phyloP scores from a whole-genome alignment of 2,888 invertebrate species.

The Drepanosiphum platanoidis region DNA sequence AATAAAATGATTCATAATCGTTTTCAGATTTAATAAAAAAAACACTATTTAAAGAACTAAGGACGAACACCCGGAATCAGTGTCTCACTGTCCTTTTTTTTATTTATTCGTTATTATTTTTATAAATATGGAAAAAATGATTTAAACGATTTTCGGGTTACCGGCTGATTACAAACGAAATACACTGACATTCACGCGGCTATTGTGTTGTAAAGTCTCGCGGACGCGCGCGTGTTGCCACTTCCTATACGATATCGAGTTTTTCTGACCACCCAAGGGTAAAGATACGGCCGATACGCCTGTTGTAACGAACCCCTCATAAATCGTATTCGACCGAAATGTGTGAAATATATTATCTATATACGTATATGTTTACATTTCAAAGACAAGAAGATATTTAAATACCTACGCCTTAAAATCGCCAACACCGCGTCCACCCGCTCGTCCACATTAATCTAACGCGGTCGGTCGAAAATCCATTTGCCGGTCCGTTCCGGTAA shows the following conservation, averaged over 20 bases:
- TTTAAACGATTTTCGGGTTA: not conserved
- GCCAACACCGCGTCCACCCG: not conserved
- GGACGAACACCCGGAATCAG: too few species aligned
- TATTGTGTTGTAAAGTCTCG: not conserved
- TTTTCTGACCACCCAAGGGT: too few species aligned
- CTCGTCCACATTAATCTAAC: not conserved
- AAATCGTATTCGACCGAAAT: too few species aligned
- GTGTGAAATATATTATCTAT: not conserved
- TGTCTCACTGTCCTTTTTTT: too few species aligned
- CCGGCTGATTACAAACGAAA: not conserved
- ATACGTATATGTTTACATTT: not conserved
- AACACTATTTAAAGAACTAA: too few species aligned
- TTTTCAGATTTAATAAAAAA: too few species aligned
- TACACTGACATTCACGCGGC: not conserved
- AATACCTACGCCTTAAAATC: not conserved
- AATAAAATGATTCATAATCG: too few species aligned
- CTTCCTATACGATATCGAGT: too few species aligned
- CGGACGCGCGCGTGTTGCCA: not conserved
- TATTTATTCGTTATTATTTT: not conserved
- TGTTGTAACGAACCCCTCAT: too few species aligned
- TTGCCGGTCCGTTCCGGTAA: slow-evolving; percentile 5
- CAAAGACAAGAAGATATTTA: not conserved
- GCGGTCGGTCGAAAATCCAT: not conserved
- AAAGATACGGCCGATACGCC: too few species aligned
- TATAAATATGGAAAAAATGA: not conserved